phyloP scores from a whole-genome alignment of 2,113 vertebrate genomes.

The Petaurus breviceps region DNA sequence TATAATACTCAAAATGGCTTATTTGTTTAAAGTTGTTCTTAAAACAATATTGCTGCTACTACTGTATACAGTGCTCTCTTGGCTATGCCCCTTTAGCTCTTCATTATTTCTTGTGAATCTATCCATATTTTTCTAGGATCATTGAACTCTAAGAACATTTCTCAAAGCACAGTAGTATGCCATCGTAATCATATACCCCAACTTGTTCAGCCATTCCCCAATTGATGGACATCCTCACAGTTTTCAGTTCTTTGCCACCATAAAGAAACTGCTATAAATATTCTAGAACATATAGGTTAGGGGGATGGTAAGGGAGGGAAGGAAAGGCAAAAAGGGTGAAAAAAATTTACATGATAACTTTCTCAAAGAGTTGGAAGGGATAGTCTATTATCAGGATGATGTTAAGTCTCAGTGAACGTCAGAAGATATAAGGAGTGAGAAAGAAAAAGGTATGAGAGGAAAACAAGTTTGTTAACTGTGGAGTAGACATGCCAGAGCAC shows the following conservation, averaged over 20 bases:
- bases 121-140: not conserved
- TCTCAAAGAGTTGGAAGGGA: not conserved
- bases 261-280: not conserved
- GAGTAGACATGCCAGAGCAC: not conserved
- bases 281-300: too few relatives aligned
- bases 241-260: not conserved
- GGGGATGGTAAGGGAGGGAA: too few relatives aligned
- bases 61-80: not conserved
- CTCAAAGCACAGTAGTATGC: not conserved
- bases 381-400: not conserved
- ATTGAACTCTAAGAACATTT: not conserved
- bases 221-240: not conserved
- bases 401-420: not conserved
- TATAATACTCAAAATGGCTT: not conserved
- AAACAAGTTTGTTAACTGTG: not conserved
- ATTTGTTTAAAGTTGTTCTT: not conserved
- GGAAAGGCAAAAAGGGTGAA: too few relatives aligned
- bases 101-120: not conserved
- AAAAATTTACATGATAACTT: too few relatives aligned
- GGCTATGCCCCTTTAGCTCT: not conserved
- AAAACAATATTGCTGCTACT: not conserved
- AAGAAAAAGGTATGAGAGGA: not conserved
- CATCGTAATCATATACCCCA: not conserved
- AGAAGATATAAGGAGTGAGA: not conserved
- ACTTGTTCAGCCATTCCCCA: not conserved